Base-by-base conservation (phyloP, 2,797 vertebrate species). In the Lutjanus campechanus region DNA sequence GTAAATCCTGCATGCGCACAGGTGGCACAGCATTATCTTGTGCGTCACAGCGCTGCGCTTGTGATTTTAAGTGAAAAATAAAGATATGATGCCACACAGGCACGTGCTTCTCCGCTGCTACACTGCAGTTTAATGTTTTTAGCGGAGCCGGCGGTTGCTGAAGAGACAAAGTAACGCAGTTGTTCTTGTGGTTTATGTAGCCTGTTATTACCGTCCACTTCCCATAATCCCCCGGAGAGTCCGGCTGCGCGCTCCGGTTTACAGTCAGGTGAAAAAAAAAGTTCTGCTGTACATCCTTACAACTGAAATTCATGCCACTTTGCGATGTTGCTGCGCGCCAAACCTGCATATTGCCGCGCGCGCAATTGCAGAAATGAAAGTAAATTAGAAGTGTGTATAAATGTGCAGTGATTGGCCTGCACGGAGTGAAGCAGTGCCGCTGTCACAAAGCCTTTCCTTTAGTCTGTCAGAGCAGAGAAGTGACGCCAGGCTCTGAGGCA, bases 401-500 rank as follows among this genome's bases (percentile, higher is more conserved):
- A 86, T n/a, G 68, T 51, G 76, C 75, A 44, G 59, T 62, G 88
- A 75, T 59, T 77, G 85, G 69, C 49, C 70, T 36, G 69, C 77
- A 36, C 25, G 19, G 51, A 75, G 25, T 47, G 54, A 41, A 70
- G 81, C 79, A 63, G 84, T 40, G 77, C 77, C 43, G 79, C 91
- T 92, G 94, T 94, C 93, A 92, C 73, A 83, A 86, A 77, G 56
- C 76, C 76, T 93, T 79, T 60, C 61, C 81, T 54, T 90, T 54
- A 81, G 63, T 76, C 85, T 88, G n/a, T 74, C 76, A 81, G 73
- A 54, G 63, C 83, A 79, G 84, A 84, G 79, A 92, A 82, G 89
- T 89, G 92, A 94, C 87, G 82, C 89, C 77, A 74, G 79, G 88
- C 94, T 95, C 88, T 69, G 88, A 93, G 92, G 93, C 91, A 92